phyloP scores from a whole-genome alignment of 2,113 vertebrate genomes.

The Brachypodius melanocephalos region DNA sequence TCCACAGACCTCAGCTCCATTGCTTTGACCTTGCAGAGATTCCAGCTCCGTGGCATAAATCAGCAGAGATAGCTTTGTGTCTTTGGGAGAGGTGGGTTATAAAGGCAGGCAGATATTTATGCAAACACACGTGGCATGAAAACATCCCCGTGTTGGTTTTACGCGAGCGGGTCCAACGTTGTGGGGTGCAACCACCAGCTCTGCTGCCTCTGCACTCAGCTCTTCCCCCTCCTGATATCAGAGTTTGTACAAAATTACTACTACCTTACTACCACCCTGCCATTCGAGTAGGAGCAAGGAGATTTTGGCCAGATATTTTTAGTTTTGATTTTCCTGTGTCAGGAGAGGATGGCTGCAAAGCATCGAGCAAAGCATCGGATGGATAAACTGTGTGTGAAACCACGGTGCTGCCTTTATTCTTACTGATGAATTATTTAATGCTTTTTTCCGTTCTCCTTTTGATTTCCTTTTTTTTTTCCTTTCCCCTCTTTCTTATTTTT shows the following conservation, averaged over 20 bases:
- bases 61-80: constrained; percentile 2
- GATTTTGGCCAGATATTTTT: not conserved
- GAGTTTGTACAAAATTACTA: not conserved
- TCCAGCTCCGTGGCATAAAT: constrained; percentile 4
- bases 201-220: not conserved
- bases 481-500: not conserved
- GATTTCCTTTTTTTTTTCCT: too few relatives aligned
- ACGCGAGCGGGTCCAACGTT: not conserved
- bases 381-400: not conserved
- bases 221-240: not conserved
- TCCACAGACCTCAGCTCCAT: constrained; percentile 34
- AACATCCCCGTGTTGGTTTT: not conserved
- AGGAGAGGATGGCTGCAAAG: not conserved
- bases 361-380: not conserved
- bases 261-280: fast-evolving
- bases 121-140: not conserved
- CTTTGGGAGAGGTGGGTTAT: not conserved
- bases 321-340: not conserved
- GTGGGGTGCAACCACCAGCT: not conserved
- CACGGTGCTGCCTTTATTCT: not conserved
- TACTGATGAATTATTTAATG: fast-evolving
- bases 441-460: not conserved
- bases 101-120: constrained; percentile 16
- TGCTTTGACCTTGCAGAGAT: constrained; percentile 47
- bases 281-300: not conserved